phyloP scores from a whole-genome alignment of 2,113 vertebrate genomes.

The Calyptommatus sinebrachiatus region DNA sequence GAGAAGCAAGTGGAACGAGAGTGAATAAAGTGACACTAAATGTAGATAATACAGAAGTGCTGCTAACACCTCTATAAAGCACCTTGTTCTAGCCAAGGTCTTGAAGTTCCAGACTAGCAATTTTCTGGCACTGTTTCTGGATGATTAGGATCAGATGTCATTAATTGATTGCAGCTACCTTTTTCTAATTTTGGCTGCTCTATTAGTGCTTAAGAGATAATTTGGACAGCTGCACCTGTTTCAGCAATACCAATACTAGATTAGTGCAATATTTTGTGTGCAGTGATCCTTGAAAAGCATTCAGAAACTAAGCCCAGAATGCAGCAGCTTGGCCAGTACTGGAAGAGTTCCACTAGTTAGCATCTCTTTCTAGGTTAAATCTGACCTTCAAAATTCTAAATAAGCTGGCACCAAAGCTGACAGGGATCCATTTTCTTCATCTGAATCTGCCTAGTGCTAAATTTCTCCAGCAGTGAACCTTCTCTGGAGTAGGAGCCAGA shows the following conservation, averaged over 20 bases:
- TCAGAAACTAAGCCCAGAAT: not conserved
- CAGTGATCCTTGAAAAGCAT: not conserved
- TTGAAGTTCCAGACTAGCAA: too few relatives aligned
- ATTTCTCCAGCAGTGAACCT: not conserved
- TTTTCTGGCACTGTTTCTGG: too few relatives aligned
- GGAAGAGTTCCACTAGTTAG: not conserved
- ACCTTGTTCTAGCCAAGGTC: too few relatives aligned
- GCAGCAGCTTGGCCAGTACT: not conserved
- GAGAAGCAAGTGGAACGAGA: not conserved
- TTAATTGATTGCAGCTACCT: too few relatives aligned
- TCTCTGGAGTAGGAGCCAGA: not conserved
- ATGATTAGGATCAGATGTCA: too few relatives aligned
- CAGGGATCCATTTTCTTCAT: not conserved
- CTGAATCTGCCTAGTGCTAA: not conserved
- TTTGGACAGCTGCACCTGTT: too few relatives aligned
- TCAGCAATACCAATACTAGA: not conserved
- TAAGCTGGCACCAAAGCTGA: not conserved
- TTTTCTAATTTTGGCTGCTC: too few relatives aligned
- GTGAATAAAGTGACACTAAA: too few relatives aligned
- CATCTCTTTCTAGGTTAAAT: not conserved
- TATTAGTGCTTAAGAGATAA: too few relatives aligned
- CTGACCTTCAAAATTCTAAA: too few relatives aligned
- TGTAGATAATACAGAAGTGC: too few relatives aligned
- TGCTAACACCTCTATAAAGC: too few relatives aligned
- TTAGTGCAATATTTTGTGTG: not conserved